A percentile compares a stretch with the other conserved stretches of the same genome.
phyloP scores from a whole-genome alignment of 2,888 invertebrate genomes.

The Apotomis betuletana region DNA sequence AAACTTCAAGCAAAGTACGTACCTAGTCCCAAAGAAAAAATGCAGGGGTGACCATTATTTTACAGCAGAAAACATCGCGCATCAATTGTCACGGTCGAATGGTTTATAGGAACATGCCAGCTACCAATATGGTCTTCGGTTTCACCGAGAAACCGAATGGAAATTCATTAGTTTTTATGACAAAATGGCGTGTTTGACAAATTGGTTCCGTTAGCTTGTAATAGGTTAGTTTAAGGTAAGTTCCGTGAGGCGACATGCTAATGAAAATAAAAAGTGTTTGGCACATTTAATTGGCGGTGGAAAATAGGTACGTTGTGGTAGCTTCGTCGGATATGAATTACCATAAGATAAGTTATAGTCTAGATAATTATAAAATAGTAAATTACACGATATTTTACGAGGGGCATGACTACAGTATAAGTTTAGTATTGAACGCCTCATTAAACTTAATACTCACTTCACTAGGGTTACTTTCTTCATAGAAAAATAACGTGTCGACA shows the following conservation, averaged over 20 bases:
- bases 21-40: no score
- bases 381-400: no score
- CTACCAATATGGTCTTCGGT: constrained; percentile 28
- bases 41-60: constrained; percentile 9
- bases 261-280: constrained; percentile 9
- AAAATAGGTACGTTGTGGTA: not conserved
- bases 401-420: no score
- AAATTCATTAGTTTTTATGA: constrained; percentile 25
- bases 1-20: no score
- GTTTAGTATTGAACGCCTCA: no score
- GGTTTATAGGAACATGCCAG: constrained; percentile 17
- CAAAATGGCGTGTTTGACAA: constrained; percentile 27
- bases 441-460: no score
- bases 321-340: no score
- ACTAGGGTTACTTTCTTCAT: no score
- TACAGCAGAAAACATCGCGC: constrained; percentile 23
- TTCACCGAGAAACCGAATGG: constrained; percentile 21
- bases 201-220: constrained; percentile 26
- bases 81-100: constrained; percentile 26
- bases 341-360: no score
- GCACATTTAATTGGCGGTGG: not conserved
- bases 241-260: constrained; percentile 24
- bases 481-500: no score
- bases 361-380: not conserved
- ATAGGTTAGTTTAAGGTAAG: constrained; percentile 11